A percentile compares a stretch with the other conserved stretches of the same genome.
Evolutionary conservation across 2,888 invertebrate genomes (phyloP).

Genomic region (Calameuta filiformis): DNA sequence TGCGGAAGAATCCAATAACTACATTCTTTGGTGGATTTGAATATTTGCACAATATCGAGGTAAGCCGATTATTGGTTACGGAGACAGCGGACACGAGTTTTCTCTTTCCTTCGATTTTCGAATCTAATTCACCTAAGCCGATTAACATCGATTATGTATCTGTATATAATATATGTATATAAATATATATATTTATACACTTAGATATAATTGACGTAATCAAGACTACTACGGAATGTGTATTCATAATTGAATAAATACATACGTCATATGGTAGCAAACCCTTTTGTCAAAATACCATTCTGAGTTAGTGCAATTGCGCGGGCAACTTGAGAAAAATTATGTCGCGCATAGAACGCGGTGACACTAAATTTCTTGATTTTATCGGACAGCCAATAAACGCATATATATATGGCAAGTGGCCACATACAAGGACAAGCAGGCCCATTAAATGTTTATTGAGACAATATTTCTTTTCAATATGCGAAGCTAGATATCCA

Average conservation of each 20-base stretch:
- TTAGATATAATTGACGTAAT: neutral
- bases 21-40: constrained; percentile 51
- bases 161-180: too few species aligned
- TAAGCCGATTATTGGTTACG: constrained; percentile 13
- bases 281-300: neutral
- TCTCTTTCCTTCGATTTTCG: neutral
- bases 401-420: neutral
- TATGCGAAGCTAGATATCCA: neutral
- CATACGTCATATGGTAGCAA: neutral
- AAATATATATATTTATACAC: neutral
- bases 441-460: neutral
- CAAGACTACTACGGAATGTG: neutral
- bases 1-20: constrained; percentile 58
- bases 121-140: neutral
- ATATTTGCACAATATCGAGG: constrained; percentile 45
- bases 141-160: neutral
- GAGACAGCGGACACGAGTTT: neutral
- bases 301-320: neutral
- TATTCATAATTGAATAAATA: neutral
- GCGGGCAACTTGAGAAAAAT: neutral
- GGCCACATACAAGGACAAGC: neutral
- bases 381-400: neutral
- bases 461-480: constrained; percentile 12
- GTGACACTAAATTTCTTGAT: neutral
- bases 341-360: neutral